Percentiles rank a stretch among this genome's conserved stretches.
These are phyloP conservation scores for Brachyalestes nurse DNA, from an alignment of 2,797 vertebrate genomes.

Conservation along the genomic window DNA sequence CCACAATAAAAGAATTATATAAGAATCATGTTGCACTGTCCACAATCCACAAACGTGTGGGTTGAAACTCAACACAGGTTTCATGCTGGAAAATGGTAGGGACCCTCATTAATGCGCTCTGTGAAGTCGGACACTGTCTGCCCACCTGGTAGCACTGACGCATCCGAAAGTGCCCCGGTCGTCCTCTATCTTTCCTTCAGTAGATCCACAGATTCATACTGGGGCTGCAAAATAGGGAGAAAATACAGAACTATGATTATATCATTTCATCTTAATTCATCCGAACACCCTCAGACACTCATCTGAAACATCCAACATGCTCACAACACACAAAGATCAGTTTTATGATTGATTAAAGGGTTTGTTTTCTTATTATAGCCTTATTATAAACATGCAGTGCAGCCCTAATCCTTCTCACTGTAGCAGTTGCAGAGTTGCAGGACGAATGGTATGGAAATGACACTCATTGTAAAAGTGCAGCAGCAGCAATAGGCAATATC, in stretches of 20 bases:
- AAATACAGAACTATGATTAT: background rate
- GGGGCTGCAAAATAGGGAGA: background rate
- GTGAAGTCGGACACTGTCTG: slow-evolving; percentile 39
- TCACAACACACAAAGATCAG: background rate
- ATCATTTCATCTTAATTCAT: background rate
- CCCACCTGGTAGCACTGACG: slow-evolving; percentile 12
- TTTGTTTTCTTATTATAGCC: background rate
- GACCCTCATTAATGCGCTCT: slow-evolving; percentile 66
- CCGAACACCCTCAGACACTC: background rate
- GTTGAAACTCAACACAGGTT: slow-evolving; percentile 79
- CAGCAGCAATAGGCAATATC: no score
- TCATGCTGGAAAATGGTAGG: slow-evolving; percentile 66
- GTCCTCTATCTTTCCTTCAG: no score
- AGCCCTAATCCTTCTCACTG: no score
- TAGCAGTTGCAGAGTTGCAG: no score
- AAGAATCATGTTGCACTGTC: slow-evolving; percentile 67
- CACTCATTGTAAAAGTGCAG: no score
- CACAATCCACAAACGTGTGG: slow-evolving; percentile 68
- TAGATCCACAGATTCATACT: background rate
- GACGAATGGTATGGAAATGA: no score
- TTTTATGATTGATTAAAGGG: background rate
- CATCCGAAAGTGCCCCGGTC: background rate
- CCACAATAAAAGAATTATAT: slow-evolving; percentile 68
- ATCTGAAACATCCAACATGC: background rate
- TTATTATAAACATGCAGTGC: background rate